Evolutionary conservation across 2,888 invertebrate genomes (phyloP), one percentile per base, ranked within the genome.

Genomic region (Volucella inflata): DNA sequence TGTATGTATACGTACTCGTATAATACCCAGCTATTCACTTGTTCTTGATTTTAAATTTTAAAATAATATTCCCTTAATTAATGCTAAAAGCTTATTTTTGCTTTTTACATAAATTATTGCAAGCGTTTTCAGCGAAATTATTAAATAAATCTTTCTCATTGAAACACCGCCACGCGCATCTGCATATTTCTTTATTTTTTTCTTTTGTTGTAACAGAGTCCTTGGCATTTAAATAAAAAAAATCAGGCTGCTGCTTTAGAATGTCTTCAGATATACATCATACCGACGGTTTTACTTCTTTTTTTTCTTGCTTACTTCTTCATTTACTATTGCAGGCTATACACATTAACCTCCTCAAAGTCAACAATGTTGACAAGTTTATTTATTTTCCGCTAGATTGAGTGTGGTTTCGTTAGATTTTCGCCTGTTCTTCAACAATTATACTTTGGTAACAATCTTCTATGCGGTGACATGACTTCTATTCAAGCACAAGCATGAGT

Each of bases 41-140:
- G 46, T 21, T 64, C 50, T 38, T 74, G 44, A 62, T 46, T 72
- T 60, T 46, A 46, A 74, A 30, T 30, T 30, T 30, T 74, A 12
- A 64, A 62, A 72, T 53, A 74, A 30, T 30, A 30, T 30, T 30
- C 30, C 30, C 30, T 4, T 30, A 30, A 53, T 64, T 44, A n/a
- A 44, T 10, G 74, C 74, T 74, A 46, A 64, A 60, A 46, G 64
- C 62, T 55, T 40, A n/a, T 14, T 44, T 59, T 17, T 44, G 16
- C 1, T 48, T 48, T 48, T 48, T 59, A 21, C 10, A 30, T 62
- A 44, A 36, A 64, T 46, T 36, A 38, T 44, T 72, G 72, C 72
- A 53, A 62, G 14, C 46, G 64, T 74, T n/a, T 17, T 64, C 74
- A 74, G 74, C 64, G 74, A 64, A 74, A 64, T 64, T 64, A 64